Conservation (phyloP, 2,113 vertebrate species). For the Heterotilapia buettikoferi region DNA sequence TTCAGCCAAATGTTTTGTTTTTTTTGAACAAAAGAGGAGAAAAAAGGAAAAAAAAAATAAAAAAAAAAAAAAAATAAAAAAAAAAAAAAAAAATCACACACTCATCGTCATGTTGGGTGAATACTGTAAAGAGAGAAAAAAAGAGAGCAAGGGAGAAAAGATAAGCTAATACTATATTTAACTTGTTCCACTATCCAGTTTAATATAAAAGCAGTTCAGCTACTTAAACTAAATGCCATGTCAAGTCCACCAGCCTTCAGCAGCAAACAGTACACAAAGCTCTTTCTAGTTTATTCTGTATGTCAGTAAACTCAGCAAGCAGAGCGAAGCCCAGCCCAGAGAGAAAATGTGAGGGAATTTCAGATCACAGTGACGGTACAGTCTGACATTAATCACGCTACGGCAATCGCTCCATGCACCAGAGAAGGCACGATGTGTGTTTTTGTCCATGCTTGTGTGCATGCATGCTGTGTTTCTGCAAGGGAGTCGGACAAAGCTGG, state of each 20-base stretch:
- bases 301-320: constrained; percentile 37
- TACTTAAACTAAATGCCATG: constrained; percentile 20
- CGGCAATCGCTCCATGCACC: constrained; percentile 36
- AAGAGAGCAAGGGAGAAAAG: constrained; percentile 41
- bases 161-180: constrained; percentile 57
- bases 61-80: constrained; percentile 52
- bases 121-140: constrained; percentile 77
- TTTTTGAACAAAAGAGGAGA: too few species aligned
- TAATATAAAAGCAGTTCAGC: constrained; percentile 27
- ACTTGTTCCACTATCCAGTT: constrained; percentile 23
- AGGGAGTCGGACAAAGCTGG: not conserved
- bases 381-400: constrained; percentile 8
- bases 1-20: too few species aligned
- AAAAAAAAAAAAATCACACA: constrained; percentile 75
- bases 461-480: not conserved
- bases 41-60: constrained; percentile 51
- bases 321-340: constrained; percentile 42
- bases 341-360: constrained; percentile 42
- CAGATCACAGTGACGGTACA: constrained; percentile 28
- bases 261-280: not conserved
- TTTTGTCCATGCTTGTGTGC: constrained; percentile 4
- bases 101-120: constrained; percentile 91
- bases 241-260: constrained; percentile 3
- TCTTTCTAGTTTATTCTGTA: not conserved
- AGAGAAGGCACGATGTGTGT: constrained; percentile 9